Evolutionary conservation across 2,113 vertebrate genomes (phyloP), one percentile per base, ranked within the genome.

Genomic region (Aplodontia rufa): DNA sequence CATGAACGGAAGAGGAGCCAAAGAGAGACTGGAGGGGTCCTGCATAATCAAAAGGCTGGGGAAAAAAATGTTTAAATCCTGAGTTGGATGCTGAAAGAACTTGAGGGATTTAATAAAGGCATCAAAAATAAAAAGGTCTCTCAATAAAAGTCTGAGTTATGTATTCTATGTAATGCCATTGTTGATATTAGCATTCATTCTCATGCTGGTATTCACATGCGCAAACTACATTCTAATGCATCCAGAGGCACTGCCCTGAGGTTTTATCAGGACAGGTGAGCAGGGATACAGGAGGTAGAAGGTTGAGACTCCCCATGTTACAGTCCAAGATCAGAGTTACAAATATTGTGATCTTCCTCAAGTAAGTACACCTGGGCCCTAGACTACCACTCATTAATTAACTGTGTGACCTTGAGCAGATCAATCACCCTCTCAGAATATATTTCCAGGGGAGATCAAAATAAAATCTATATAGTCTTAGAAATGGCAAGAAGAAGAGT

Each of bases 321-420:
- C 0, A 74, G 24, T 49, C 75, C 84, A 93, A 82, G 6, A 13
- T 28, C 45, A 60, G 45, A 91, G 32, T 49, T 40, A 19, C 51
- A 79, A 68, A 92, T 79, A 95, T 35, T 37, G 16, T 47, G 64
- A 82, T 94, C 82, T 37, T 85, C 40, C 49, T 47, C 80, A n/a
- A 68, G 49, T 66, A 94, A 91, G 37, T 32, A 49, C 32, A 96
- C 47, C 75, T 74, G 88, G 42, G 58, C 62, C 60, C 92, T 76
- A 51, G 51, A 93, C 66, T 60, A 9, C 6, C 69, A 51, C 80
- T 93, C n/a, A 58, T 78, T 95, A 85, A 93, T 95, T 96, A 95
- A 74, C 60, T 82, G 24, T 68, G 53, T 97, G 95, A 95, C 91
- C 93, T 96, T 86, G 66, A 97, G 32, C 47, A 84, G 76, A 93